Percentiles rank a stretch among this genome's conserved stretches.
These are phyloP conservation scores for Patella ulyssiponensis DNA, from an alignment of 2,888 invertebrate genomes.

Conservation along the genomic window DNA sequence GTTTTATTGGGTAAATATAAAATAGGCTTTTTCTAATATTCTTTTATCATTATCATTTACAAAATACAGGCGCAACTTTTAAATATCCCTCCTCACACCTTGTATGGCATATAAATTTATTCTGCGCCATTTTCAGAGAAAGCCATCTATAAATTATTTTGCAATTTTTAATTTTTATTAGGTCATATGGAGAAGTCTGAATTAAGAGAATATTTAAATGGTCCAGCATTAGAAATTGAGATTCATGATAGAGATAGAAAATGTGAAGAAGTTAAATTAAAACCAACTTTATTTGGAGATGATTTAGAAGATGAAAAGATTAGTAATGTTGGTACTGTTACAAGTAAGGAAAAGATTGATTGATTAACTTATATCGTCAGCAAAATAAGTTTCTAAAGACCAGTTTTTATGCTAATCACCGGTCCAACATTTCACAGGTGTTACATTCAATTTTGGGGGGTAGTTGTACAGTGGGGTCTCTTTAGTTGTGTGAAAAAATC, in stretches of 20 bases:
- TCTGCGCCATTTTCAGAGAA: no score
- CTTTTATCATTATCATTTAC: no score
- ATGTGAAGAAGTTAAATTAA: constrained; percentile 56
- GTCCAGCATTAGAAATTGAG: constrained; percentile 68
- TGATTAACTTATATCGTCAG: neutral
- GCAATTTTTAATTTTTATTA: constrained; percentile 24
- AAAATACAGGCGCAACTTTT: no score
- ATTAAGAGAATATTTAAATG: constrained; percentile 66
- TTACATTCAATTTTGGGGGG: no score
- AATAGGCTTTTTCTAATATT: neutral
- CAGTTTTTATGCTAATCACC: no score
- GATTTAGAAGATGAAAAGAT: constrained; percentile 71
- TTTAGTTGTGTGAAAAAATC: no score
- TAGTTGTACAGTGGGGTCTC: no score
- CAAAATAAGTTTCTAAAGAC: neutral
- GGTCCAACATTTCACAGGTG: no score
- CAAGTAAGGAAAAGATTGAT: constrained; percentile 54
- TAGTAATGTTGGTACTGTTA: constrained; percentile 69
- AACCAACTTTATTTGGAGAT: constrained; percentile 69
- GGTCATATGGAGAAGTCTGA: constrained; percentile 64
- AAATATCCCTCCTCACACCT: no score
- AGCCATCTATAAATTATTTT: no score
- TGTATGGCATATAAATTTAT: no score
- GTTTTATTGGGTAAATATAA: constrained; percentile 63
- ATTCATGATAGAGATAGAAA: constrained; percentile 70